Percentiles rank a stretch among this genome's conserved stretches.
These are phyloP conservation scores for Phalanger gymnotis DNA, from an alignment of 2,797 vertebrate genomes.

Conservation along the genomic window DNA sequence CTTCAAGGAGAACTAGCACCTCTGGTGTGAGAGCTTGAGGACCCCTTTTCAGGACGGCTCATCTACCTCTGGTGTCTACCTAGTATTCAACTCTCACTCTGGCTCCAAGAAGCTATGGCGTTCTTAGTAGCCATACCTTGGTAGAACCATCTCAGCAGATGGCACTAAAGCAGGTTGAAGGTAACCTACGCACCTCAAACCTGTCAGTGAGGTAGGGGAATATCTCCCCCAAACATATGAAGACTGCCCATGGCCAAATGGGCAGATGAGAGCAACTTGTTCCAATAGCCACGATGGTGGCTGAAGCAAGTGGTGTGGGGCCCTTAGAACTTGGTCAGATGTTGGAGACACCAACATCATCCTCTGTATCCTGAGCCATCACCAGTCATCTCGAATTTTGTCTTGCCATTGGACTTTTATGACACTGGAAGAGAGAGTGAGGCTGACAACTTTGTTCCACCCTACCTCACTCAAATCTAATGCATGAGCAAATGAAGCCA, in stretches of 20 bases:
- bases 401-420: neutral
- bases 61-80: neutral
- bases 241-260: neutral
- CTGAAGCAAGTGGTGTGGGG: neutral
- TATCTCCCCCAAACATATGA: neutral
- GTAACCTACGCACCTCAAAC: no score
- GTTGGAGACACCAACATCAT: no score
- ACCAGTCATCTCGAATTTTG: neutral
- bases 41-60: neutral
- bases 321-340: neutral
- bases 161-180: no score
- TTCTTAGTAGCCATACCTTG: neutral
- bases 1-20: neutral
- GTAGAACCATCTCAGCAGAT: neutral
- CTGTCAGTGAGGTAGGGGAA: neutral
- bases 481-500: neutral
- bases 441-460: neutral
- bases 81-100: neutral
- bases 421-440: neutral
- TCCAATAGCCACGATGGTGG: no score
- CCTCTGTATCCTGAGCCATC: neutral
- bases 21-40: neutral
- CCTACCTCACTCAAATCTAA: neutral
- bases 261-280: neutral
- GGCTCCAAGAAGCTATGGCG: neutral